These are phyloP conservation scores for Cephus spinipes DNA, from an alignment of 2,888 invertebrate genomes.

Conservation along the genomic window DNA sequence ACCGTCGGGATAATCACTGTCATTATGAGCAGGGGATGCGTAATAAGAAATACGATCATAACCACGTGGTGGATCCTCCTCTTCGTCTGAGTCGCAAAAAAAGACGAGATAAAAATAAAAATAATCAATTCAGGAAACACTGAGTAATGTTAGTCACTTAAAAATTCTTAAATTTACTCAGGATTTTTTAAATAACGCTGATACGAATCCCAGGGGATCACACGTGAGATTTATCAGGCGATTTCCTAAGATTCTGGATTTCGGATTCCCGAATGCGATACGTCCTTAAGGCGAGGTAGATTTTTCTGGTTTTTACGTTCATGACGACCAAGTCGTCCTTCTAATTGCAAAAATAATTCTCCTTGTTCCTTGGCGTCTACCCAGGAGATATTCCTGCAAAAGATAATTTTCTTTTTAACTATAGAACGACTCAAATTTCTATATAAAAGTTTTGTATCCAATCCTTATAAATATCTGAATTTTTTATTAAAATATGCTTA, in stretches of 20 bases:
- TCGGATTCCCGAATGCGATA: constrained; percentile 2
- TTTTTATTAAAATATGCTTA: background rate
- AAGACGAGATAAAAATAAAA: background rate
- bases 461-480: background rate
- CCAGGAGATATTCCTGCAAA: background rate
- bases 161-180: background rate
- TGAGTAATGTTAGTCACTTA: background rate
- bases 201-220: background rate
- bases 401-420: background rate
- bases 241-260: constrained; percentile 3
- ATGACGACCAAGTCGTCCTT: background rate
- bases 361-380: background rate
- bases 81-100: background rate
- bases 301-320: constrained; percentile 1
- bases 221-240: constrained; percentile 12
- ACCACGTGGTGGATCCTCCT: background rate
- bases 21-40: background rate
- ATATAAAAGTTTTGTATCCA: background rate
- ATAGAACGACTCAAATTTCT: background rate
- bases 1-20: background rate
- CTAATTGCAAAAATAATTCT: background rate
- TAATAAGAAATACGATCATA: background rate
- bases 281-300: background rate
- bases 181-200: background rate
- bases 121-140: background rate